These are phyloP conservation scores for Diarsia mendica DNA, from an alignment of 2,888 invertebrate species.

Conservation along the genomic window DNA sequence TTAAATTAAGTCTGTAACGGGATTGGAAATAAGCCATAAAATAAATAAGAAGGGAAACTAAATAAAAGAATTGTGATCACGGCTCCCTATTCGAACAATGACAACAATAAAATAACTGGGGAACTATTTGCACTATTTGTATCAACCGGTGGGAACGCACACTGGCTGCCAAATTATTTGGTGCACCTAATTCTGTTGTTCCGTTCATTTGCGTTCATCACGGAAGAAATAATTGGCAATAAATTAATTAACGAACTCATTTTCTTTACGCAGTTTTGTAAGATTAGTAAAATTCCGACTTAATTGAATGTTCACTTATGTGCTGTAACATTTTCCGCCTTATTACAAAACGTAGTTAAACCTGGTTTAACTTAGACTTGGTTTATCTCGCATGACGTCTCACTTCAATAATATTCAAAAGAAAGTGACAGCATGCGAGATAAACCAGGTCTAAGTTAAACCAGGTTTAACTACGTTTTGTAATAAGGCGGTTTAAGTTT, in stretches of 20 bases:
- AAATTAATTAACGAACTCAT: slow-evolving; percentile 8
- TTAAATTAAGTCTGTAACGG: not conserved
- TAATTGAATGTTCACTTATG: not conserved
- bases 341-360: too few species aligned
- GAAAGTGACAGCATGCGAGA: too few species aligned
- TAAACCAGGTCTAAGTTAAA: too few species aligned
- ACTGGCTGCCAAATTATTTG: slow-evolving; percentile 57
- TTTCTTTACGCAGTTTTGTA: not conserved
- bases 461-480: too few species aligned
- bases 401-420: too few species aligned
- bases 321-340: not conserved
- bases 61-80: slow-evolving; percentile 17
- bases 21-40: slow-evolving; percentile 8
- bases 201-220: slow-evolving; percentile 24
- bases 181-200: slow-evolving; percentile 16
- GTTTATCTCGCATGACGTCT: too few species aligned
- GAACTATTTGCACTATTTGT: slow-evolving; percentile 56
- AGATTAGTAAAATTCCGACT: not conserved
- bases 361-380: too few species aligned
- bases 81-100: slow-evolving; percentile 31
- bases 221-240: slow-evolving; percentile 40
- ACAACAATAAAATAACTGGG: slow-evolving; percentile 45
- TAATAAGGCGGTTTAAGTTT: not conserved
- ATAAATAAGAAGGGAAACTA: slow-evolving; percentile 13
- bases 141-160: slow-evolving; percentile 57